Conservation (phyloP, 2,113 vertebrate species). For the Marmota monax region DNA sequence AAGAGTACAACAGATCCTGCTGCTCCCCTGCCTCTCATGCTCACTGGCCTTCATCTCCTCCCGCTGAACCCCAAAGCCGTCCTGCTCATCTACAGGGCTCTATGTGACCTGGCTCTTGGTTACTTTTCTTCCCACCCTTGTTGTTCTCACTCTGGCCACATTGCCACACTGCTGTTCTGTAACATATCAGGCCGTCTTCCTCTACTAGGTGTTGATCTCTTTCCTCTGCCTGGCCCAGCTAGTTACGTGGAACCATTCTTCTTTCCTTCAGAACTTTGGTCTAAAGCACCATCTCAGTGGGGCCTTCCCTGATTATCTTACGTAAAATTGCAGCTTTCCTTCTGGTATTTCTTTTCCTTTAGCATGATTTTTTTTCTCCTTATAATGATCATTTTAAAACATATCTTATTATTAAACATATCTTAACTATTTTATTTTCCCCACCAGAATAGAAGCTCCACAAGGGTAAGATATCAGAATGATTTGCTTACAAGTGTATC, state of each 20-base stretch:
- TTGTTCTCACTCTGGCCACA: background rate
- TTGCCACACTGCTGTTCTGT: background rate
- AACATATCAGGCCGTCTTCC: background rate
- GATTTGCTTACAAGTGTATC: background rate
- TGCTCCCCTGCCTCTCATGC: too few relatives aligned
- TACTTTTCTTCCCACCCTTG: background rate
- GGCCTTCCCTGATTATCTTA: background rate
- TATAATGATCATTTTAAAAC: background rate
- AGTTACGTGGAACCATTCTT: background rate
- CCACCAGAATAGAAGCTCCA: background rate
- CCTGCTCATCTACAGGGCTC: background rate
- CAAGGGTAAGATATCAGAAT: background rate
- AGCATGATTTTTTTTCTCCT: background rate
- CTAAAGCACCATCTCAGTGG: background rate
- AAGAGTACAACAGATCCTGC: background rate
- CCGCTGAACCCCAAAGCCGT: background rate
- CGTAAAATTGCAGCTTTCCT: background rate
- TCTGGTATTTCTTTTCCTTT: background rate
- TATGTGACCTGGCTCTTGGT: background rate
- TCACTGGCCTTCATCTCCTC: background rate
- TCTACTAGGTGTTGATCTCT: background rate
- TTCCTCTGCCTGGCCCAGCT: background rate
- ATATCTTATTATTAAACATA: background rate
- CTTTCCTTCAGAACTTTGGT: background rate
- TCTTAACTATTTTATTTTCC: background rate